Evolutionary conservation across 37 sponge, comb jelly and placozoan species (phyloP).

Genomic region (Mnemiopsis leidyi): DNA sequence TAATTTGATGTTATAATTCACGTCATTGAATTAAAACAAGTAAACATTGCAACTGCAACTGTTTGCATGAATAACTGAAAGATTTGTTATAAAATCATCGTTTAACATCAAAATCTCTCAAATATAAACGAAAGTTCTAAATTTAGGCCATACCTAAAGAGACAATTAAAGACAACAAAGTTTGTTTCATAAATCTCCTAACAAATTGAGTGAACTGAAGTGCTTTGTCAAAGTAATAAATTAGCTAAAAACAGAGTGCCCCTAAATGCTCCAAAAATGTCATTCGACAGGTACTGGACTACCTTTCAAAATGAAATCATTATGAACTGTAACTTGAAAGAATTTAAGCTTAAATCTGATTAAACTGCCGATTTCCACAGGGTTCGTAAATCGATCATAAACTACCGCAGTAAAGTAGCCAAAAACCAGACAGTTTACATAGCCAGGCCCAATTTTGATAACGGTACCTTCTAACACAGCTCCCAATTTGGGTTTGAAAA

Average conservation of each 20-base stretch:
- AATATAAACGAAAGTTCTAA: no score
- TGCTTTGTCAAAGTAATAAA: no score
- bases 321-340: conserved; percentile 42
- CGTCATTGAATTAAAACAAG: no score
- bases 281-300: conserved; percentile 14
- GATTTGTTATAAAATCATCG: no score
- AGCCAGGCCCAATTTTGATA: conserved; percentile 43
- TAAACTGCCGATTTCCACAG: background rate
- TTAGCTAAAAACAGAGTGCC: background rate
- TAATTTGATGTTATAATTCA: no score
- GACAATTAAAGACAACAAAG: no score
- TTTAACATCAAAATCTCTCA: no score
- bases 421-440: conserved; percentile 41
- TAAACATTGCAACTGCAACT: no score
- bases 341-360: conserved; percentile 6
- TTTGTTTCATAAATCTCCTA: no score
- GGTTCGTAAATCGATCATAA: conserved; percentile 8
- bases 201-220: no score
- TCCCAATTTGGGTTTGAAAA: background rate
- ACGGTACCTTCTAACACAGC: background rate
- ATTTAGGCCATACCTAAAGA: no score
- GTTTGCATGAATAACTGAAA: no score
- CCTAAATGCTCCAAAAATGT: background rate
- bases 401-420: conserved; percentile 60
- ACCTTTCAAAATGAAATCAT: conserved; percentile 51